Conservation (phyloP, 2,797 vertebrate genomes). For the Etheostoma perlongum region DNA sequence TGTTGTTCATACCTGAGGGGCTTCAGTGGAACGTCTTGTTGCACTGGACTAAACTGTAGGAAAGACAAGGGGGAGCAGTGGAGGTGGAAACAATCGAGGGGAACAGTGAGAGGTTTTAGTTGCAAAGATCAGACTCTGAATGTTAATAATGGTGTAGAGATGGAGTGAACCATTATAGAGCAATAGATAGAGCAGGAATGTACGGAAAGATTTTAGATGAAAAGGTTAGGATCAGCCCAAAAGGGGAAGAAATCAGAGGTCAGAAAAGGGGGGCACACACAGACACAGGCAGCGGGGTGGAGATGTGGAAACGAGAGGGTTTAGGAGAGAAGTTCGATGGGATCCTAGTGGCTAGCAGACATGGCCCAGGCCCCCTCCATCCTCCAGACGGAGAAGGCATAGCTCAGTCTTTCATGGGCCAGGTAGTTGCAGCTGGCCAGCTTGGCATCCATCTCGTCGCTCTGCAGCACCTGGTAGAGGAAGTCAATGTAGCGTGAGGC, state of each 20-base stretch:
- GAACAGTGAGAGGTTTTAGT: conserved; percentile 17
- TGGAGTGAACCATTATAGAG: conserved; percentile 20
- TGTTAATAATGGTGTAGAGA: conserved; percentile 12
- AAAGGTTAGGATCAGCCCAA: conserved; percentile 51
- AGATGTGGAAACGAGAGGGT: conserved; percentile 67
- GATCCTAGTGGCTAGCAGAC: conserved; percentile 88
- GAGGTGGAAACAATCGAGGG: conserved; percentile 42
- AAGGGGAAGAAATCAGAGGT: conserved; percentile 44
- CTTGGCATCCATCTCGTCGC: conserved; percentile 90
- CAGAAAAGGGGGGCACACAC: conserved; percentile 56
- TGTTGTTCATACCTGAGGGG: conserved; percentile 71
- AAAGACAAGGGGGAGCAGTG: conserved; percentile 51
- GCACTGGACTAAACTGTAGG: conserved; percentile 67
- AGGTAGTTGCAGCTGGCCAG: conserved; percentile 90
- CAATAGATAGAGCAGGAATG: conserved; percentile 30
- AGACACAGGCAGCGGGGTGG: conserved; percentile 61
- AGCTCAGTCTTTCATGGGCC: conserved; percentile 92
- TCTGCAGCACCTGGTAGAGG: conserved; percentile 92
- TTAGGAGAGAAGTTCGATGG: conserved; percentile 54
- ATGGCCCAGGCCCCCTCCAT: conserved; percentile 94
- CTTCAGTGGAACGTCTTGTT: conserved; percentile 60
- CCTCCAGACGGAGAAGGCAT: conserved; percentile 93
- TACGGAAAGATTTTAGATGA: conserved; percentile 41
- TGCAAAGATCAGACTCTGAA: conserved; percentile 20
- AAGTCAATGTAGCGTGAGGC: conserved; percentile 92